Evolutionary conservation across 2,797 vertebrate genomes (phyloP), one percentile per base, ranked within the genome.

Genomic region (Liasis olivaceus): DNA sequence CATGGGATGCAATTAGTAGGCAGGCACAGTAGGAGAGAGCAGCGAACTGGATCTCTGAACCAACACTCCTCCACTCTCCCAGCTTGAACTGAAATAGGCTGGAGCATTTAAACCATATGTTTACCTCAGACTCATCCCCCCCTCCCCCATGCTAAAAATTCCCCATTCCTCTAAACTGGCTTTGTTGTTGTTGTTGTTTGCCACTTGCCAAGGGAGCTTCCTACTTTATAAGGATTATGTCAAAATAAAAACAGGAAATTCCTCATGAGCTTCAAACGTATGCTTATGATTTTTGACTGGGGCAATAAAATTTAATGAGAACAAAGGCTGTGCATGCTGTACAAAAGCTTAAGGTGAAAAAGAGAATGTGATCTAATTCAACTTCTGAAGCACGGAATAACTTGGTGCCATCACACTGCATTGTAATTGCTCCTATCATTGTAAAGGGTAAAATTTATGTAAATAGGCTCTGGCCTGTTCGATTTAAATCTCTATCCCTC

Each of bases 1-100:
- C 97, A 97, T 98, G 98, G 98, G 98, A 98, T 98, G 98, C 98
- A 99, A 99, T 99, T 99, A 99, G 98, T 97, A 98, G 97, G 97
- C 98, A 98, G 96, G 97, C 98, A 97, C 97, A 98, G 97, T 98
- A 97, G 98, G 98, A 98, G 98, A 98, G 98, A 98, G 98, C 98
- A 98, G 97, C 98, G 98, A 99, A 99, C 98, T 99, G 98, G 98
- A 99, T 99, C 98, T 97, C 96, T 98, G 98, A 99, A 98, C 98
- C 97, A 97, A 98, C 98, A 94, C 98, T 98, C 99, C 98, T 98
- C 98, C 98, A 98, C 98, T 98, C 98, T 98, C 98, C 98, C 98
- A 98, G 98, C 97, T 98, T 98, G 98, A 99, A 97, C 97, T 97
- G 97, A 97, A 98, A 98, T 98, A 98, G 97, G 98, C 98, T 98